phyloP scores from a whole-genome alignment of 2,797 vertebrate genomes.

The Spizella passerina region DNA sequence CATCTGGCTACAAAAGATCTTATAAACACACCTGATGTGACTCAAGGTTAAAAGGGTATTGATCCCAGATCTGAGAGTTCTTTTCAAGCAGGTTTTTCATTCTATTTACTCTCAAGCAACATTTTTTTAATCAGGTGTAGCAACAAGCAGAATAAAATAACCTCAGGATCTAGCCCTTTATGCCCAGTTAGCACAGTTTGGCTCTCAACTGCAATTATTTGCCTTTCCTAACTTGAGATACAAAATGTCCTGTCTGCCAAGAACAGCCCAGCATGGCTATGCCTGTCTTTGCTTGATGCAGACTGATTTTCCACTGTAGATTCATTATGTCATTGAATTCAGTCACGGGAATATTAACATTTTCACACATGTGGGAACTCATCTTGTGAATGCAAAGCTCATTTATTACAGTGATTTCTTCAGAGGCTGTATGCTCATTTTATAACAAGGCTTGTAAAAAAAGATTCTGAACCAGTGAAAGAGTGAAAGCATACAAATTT shows the following conservation, averaged over 20 bases:
- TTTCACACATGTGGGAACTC: constrained; percentile 63
- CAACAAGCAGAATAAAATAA: constrained; percentile 27
- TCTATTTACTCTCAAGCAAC: constrained; percentile 41
- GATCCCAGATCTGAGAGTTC: background rate
- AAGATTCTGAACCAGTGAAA: background rate
- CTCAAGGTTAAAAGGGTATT: constrained; percentile 14
- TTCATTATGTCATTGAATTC: constrained; percentile 65
- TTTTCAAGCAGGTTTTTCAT: constrained; percentile 5
- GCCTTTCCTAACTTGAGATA: background rate
- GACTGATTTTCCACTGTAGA: constrained; percentile 64
- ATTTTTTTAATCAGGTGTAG: background rate
- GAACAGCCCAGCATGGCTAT: constrained; percentile 20
- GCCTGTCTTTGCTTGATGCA: constrained; percentile 63
- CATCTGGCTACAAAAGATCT: constrained; percentile 1
- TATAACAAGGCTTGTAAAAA: background rate
- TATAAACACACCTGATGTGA: background rate
- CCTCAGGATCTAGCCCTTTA: background rate
- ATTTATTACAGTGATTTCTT: constrained; percentile 59
- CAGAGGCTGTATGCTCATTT: constrained; percentile 2
- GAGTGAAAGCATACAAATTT: background rate
- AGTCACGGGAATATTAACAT: constrained; percentile 56
- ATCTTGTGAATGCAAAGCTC: constrained; percentile 50
- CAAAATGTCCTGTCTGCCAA: constrained; percentile 26
- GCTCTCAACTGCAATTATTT: background rate
- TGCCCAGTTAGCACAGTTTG: background rate